Evolutionary conservation across 2,888 invertebrate species (phyloP).

Genomic region (Mamestra brassicae): DNA sequence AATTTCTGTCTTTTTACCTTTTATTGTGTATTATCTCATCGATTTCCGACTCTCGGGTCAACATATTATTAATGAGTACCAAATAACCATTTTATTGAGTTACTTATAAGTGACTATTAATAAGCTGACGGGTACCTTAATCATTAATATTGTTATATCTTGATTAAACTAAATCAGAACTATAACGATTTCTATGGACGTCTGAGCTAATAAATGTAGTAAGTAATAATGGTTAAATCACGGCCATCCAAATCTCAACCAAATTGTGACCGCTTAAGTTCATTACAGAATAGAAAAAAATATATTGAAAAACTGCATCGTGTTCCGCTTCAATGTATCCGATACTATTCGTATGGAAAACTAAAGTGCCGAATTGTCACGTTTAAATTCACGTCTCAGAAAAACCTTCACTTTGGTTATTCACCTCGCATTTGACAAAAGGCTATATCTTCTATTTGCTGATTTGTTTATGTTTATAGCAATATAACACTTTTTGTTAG

Average conservation of each 20-base stretch:
- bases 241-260: constrained; percentile 10
- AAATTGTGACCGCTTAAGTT: constrained; percentile 9
- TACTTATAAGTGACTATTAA: not conserved
- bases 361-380: constrained; percentile 25
- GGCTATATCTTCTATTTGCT: constrained; percentile 18
- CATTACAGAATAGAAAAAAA: constrained; percentile 1
- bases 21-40: not conserved
- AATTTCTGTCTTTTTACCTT: not conserved
- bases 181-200: not conserved
- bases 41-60: not conserved
- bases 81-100: not conserved
- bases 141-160: constrained; percentile 1
- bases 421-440: constrained; percentile 44
- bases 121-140: not conserved
- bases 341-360: constrained; percentile 35
- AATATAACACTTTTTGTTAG: constrained; percentile 26
- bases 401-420: constrained; percentile 38
- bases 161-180: constrained; percentile 5
- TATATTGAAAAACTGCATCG: not conserved
- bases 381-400: constrained; percentile 33
- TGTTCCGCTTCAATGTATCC: not conserved
- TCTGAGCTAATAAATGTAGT: constrained; percentile 7
- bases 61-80: not conserved
- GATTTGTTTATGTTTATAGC: constrained; percentile 14
- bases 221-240: not conserved